Percentiles rank a stretch among this genome's conserved stretches.
These are phyloP conservation scores for Chydorus sphaericus DNA, from an alignment of 2,888 invertebrate genomes.

Conservation along the genomic window DNA sequence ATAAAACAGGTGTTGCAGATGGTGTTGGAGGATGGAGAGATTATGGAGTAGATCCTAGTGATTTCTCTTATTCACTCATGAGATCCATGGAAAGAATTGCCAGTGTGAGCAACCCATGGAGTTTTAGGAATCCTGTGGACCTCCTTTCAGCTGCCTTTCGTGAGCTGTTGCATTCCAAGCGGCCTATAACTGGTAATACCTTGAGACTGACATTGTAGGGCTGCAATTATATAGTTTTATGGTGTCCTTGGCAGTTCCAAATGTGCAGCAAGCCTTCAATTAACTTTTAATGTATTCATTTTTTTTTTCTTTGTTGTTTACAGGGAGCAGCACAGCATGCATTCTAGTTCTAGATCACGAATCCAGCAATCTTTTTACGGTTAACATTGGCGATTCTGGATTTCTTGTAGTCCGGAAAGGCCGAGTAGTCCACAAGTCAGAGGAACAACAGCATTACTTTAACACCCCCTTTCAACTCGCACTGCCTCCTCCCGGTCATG, in stretches of 20 bases:
- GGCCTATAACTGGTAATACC: constrained; percentile 63
- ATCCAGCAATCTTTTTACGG: constrained; percentile 79
- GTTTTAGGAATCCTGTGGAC: constrained; percentile 69
- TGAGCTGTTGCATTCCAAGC: constrained; percentile 80
- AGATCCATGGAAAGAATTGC: constrained; percentile 73
- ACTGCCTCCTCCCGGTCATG: constrained; percentile 78
- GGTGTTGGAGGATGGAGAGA: constrained; percentile 98
- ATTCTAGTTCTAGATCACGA: constrained; percentile 83
- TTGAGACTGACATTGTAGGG: constrained; percentile 22
- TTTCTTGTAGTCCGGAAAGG: constrained; percentile 83
- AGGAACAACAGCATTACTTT: constrained; percentile 97
- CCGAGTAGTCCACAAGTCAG: constrained; percentile 76
- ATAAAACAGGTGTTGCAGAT: constrained; percentile 96
- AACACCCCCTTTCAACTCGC: constrained; percentile 97
- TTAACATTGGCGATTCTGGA: constrained; percentile 98
- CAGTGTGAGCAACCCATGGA: constrained; percentile 37
- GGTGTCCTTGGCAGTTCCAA: no score
- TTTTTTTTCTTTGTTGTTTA: constrained; percentile 17
- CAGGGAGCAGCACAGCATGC: constrained; percentile 92
- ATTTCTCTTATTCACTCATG: constrained; percentile 90
- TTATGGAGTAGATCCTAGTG: constrained; percentile 93
- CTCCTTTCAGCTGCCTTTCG: constrained; percentile 81
- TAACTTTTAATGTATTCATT: not conserved
- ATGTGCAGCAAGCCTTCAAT: no score
- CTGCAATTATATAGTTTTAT: not conserved